Percentiles rank a stretch among this genome's conserved stretches.
Conservation (phyloP, 2,797 vertebrate genomes). For the Macrochelys suwanniensis region DNA sequence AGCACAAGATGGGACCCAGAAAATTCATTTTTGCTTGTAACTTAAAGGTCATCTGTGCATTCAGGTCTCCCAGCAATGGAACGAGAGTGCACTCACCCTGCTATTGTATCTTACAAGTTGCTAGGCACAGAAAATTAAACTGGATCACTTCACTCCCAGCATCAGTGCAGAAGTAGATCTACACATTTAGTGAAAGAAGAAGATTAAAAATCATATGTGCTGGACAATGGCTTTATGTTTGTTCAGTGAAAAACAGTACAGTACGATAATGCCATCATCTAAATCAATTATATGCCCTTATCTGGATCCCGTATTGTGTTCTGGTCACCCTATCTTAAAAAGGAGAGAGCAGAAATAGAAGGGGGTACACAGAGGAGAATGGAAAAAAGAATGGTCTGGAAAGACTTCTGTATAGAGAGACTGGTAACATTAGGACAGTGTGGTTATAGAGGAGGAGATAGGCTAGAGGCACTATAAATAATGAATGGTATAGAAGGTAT, state of each 20-base stretch:
- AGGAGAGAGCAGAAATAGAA: neutral
- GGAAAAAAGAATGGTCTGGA: neutral
- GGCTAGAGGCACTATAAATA: neutral
- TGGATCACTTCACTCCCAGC: neutral
- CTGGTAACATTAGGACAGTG: neutral
- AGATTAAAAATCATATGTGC: neutral
- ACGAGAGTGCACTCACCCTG: neutral
- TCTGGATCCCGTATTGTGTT: neutral
- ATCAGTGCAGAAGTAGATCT: neutral
- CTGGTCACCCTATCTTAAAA: neutral
- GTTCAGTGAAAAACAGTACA: neutral
- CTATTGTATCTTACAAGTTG: neutral
- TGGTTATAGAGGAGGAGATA: neutral
- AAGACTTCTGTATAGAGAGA: accelerated
- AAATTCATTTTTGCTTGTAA: neutral
- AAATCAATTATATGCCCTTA: neutral
- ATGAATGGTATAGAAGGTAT: neutral
- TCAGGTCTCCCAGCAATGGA: neutral
- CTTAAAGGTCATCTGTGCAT: neutral
- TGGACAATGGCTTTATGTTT: neutral
- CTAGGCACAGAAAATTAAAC: neutral
- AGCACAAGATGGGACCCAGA: neutral
- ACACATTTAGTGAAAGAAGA: neutral
- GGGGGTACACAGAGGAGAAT: neutral
- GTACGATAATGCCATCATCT: neutral